Conservation (phyloP, 2,888 invertebrate species). For the Trachelus stipa region DNA sequence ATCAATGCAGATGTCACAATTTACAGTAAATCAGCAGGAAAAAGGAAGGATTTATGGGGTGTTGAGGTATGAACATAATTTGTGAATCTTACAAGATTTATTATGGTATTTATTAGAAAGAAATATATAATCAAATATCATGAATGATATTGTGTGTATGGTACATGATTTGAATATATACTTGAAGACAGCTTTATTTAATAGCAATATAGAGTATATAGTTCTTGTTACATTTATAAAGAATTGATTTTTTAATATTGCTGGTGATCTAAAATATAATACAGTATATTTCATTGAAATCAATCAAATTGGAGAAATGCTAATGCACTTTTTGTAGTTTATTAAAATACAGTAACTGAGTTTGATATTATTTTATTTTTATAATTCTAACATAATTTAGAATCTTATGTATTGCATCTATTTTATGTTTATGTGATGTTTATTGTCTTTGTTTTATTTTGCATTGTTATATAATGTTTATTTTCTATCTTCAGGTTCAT, state of each 20-base stretch:
- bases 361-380: not conserved
- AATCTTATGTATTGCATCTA: not conserved
- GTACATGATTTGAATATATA: not conserved
- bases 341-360: not conserved
- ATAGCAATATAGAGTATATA: not conserved
- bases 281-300: not conserved
- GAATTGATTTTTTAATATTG: not conserved
- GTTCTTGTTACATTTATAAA: not conserved
- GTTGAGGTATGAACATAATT: slow-evolving; percentile 67
- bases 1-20: slow-evolving; percentile 72
- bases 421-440: not conserved
- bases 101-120: not conserved
- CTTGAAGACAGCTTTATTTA: not conserved
- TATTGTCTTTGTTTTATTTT: not conserved
- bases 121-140: not conserved
- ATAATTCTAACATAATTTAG: not conserved
- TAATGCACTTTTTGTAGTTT: not conserved
- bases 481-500: slow-evolving; percentile 66
- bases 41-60: slow-evolving; percentile 74
- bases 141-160: not conserved
- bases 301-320: not conserved
- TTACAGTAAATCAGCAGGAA: slow-evolving; percentile 79
- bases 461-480: not conserved
- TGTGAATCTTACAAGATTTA: not conserved
- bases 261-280: not conserved